A percentile compares a stretch with the other conserved stretches of the same genome.
phyloP scores from a whole-genome alignment of 2,888 invertebrate genomes.

The Vanessa cardui region DNA sequence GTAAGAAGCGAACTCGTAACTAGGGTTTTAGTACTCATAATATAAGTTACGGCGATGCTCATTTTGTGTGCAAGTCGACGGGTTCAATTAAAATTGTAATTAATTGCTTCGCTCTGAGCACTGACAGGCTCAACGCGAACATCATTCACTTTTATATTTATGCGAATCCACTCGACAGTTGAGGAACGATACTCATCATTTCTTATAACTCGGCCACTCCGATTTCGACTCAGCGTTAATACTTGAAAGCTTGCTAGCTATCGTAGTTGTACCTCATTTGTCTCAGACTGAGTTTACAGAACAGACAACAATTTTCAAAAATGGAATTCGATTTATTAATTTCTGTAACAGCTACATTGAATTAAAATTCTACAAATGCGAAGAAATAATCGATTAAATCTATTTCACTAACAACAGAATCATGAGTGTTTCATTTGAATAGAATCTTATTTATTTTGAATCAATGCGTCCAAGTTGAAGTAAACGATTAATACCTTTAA shows the following conservation, averaged over 20 bases:
- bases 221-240: conserved; percentile 6
- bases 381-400: too few species aligned
- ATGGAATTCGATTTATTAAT: too few species aligned
- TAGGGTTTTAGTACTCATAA: conserved; percentile 33
- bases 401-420: background rate
- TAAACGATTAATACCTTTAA: conserved; percentile 1
- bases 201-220: conserved; percentile 51
- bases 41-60: conserved; percentile 46
- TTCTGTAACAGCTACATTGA: too few species aligned
- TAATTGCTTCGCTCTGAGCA: conserved; percentile 70
- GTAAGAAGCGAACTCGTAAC: conserved; percentile 49
- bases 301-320: too few species aligned
- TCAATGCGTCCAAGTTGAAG: background rate
- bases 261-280: too few species aligned
- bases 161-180: conserved; percentile 73
- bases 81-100: conserved; percentile 77
- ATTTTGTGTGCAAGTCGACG: conserved; percentile 49
- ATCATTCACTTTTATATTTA: conserved; percentile 79
- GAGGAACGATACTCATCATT: conserved; percentile 63
- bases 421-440: background rate
- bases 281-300: too few species aligned
- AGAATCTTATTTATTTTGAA: background rate
- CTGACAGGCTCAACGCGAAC: conserved; percentile 69
- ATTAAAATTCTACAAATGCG: too few species aligned
- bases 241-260: background rate